A percentile compares a stretch with the other conserved stretches of the same genome.
These are phyloP conservation scores for Halcyon malimbica DNA, from an alignment of 2,113 vertebrate species.

Conservation along the genomic window DNA sequence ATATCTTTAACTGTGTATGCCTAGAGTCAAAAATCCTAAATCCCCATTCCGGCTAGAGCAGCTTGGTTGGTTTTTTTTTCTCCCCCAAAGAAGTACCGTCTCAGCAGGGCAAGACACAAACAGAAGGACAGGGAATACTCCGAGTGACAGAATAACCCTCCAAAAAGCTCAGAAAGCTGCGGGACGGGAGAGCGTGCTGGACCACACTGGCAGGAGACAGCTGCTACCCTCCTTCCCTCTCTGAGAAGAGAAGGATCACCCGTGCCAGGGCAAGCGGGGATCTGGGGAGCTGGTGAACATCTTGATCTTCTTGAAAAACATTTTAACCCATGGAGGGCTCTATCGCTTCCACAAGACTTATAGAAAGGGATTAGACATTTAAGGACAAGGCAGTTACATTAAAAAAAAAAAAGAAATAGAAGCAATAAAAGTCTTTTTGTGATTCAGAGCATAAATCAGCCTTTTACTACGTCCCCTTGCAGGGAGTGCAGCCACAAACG, in stretches of 20 bases:
- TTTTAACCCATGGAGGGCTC: not conserved
- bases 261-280: not conserved
- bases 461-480: constrained; percentile 18
- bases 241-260: not conserved
- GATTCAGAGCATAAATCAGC: constrained; percentile 11
- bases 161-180: not conserved
- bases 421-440: constrained; percentile 3
- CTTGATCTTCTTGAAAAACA: not conserved
- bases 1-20: constrained; percentile 11
- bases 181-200: not conserved
- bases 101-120: not conserved
- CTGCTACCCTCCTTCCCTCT: not conserved
- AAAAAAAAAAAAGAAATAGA: not conserved
- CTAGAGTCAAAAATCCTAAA: constrained; percentile 14
- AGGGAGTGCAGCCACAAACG: not conserved
- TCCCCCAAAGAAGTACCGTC: not conserved
- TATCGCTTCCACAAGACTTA: not conserved
- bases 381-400: not conserved
- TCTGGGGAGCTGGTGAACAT: not conserved
- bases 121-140: not conserved
- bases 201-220: fast-evolving
- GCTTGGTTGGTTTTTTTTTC: not conserved
- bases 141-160: not conserved
- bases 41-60: not conserved
- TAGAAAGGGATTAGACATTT: constrained; percentile 5